phyloP scores from a whole-genome alignment of 2,113 vertebrate genomes.

The Datnioides undecimradiatus region DNA sequence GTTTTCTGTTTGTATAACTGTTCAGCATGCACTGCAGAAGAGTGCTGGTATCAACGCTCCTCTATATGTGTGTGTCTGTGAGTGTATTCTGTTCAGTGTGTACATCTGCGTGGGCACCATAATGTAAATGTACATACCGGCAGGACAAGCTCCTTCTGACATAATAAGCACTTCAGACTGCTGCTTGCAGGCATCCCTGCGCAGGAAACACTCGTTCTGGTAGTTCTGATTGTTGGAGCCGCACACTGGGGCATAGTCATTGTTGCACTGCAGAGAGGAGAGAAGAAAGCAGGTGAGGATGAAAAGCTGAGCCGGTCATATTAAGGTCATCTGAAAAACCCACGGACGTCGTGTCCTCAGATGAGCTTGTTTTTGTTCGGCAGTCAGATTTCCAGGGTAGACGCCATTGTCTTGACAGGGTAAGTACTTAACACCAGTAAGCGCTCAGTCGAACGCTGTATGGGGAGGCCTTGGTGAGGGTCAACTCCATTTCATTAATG shows the following conservation, averaged over 20 bases:
- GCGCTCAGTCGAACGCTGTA: not conserved
- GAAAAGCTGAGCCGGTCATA: not conserved
- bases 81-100: not conserved
- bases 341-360: not conserved
- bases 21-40: not conserved
- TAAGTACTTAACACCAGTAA: not conserved
- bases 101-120: not conserved
- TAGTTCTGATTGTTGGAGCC: constrained; percentile 98
- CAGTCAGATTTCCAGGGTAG: not conserved
- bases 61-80: not conserved
- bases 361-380: not conserved
- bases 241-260: constrained; percentile 96
- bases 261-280: constrained; percentile 90
- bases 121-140: constrained; percentile 85
- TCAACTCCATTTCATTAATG: constrained; percentile 13
- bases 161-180: constrained; percentile 95
- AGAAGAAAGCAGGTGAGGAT: not conserved
- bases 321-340: not conserved
- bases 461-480: not conserved
- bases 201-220: constrained; percentile 97
- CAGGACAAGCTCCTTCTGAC: constrained; percentile 94
- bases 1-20: constrained; percentile 13
- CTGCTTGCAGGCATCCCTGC: constrained; percentile 97
- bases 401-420: not conserved
- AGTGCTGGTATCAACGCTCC: not conserved